Evolutionary conservation across 2,888 invertebrate genomes (phyloP).

Genomic region (Lingula anatina): DNA sequence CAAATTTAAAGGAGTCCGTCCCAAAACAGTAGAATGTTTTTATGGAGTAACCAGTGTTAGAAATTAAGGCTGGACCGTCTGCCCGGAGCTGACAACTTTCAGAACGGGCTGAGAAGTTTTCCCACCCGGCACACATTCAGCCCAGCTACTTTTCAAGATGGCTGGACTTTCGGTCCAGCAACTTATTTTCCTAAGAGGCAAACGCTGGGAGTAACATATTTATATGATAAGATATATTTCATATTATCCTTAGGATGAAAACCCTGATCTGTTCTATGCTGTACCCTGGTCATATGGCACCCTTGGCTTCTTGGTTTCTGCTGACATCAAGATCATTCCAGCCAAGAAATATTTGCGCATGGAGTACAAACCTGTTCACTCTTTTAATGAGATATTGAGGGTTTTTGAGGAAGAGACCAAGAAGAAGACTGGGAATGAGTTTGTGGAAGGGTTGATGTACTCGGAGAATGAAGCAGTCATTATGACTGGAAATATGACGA

Average conservation of each 20-base stretch:
- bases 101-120: no score
- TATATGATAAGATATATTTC: no score
- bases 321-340: constrained; percentile 68
- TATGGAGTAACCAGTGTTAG: no score
- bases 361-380: constrained; percentile 63
- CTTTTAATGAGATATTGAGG: constrained; percentile 21
- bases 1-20: no score
- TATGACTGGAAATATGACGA: constrained; percentile 70
- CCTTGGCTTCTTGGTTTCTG: constrained; percentile 70
- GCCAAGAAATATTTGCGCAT: constrained; percentile 62
- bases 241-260: constrained; percentile 58
- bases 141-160: no score
- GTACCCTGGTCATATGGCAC: constrained; percentile 84
- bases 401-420: constrained; percentile 57
- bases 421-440: constrained; percentile 60
- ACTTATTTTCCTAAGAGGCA: no score
- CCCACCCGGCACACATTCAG: no score
- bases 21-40: no score
- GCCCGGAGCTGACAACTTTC: no score
- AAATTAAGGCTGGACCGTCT: no score
- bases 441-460: constrained; percentile 71
- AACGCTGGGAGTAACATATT: no score
- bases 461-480: constrained; percentile 65
- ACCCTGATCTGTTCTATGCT: constrained; percentile 70
- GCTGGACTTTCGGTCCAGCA: no score